A percentile compares a stretch with the other conserved stretches of the same genome.
These are phyloP conservation scores for Aporrectodea caliginosa DNA, from an alignment of 1,140 invertebrate genomes.

Conservation along the genomic window DNA sequence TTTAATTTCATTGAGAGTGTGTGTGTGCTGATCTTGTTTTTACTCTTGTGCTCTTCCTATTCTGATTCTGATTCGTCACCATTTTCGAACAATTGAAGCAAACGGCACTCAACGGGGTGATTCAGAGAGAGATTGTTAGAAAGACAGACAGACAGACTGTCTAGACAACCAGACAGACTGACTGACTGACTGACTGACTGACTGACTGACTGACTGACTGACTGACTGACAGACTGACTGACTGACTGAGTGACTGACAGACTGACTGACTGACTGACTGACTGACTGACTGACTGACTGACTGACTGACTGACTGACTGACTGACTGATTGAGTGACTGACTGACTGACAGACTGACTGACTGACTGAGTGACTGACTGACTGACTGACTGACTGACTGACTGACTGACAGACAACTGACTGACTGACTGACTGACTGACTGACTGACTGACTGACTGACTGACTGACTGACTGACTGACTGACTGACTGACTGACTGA, in stretches of 20 bases:
- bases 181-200: no score
- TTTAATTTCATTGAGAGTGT: no score
- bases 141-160: no score
- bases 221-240: constrained; percentile 1
- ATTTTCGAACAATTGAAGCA: no score
- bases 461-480: constrained; percentile 27
- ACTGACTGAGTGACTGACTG: constrained; percentile 22
- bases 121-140: no score
- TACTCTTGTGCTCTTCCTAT: no score
- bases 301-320: constrained; percentile 22
- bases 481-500: constrained; percentile 23
- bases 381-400: constrained; percentile 29
- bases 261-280: constrained; percentile 6
- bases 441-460: constrained; percentile 26
- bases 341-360: constrained; percentile 30
- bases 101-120: no score
- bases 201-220: no score
- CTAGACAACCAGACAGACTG: no score
- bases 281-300: constrained; percentile 1
- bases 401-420: constrained; percentile 22
- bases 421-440: constrained; percentile 26
- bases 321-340: no score
- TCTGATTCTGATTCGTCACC: no score
- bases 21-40: no score
- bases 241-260: constrained; percentile 9